phyloP scores from a whole-genome alignment of 2,888 invertebrate genomes.

The Agapetus fuscipes region DNA sequence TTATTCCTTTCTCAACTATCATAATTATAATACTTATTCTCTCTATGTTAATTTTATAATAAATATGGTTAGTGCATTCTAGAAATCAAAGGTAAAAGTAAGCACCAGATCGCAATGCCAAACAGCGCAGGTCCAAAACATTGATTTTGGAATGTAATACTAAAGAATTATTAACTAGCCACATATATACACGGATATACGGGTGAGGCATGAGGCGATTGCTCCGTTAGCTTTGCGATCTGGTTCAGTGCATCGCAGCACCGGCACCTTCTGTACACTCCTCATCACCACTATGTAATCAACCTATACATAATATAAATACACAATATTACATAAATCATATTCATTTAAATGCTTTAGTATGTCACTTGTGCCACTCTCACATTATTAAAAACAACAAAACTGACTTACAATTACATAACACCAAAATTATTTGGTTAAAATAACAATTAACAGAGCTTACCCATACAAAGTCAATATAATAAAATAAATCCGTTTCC shows the following conservation, averaged over 20 bases:
- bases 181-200: slow-evolving; percentile 13
- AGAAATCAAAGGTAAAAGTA: slow-evolving; percentile 10
- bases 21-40: slow-evolving; percentile 43
- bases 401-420: slow-evolving; percentile 18
- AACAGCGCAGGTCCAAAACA: slow-evolving; percentile 14
- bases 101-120: slow-evolving; percentile 11
- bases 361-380: slow-evolving; percentile 15
- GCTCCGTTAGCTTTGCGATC: slow-evolving; percentile 4
- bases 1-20: slow-evolving; percentile 31
- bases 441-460: slow-evolving; percentile 19
- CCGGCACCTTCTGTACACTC: slow-evolving; percentile 1
- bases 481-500: neutral
- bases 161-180: slow-evolving; percentile 18
- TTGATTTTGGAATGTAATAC: slow-evolving; percentile 20
- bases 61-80: slow-evolving; percentile 32
- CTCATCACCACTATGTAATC: too few species aligned
- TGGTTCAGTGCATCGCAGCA: too few species aligned
- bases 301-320: slow-evolving; percentile 18
- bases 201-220: slow-evolving; percentile 8
- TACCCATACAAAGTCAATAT: slow-evolving; percentile 11
- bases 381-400: slow-evolving; percentile 17
- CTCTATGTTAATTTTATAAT: slow-evolving; percentile 32
- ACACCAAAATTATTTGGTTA: slow-evolving; percentile 19
- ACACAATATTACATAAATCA: slow-evolving; percentile 13
- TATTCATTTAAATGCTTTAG: slow-evolving; percentile 19